Evolutionary conservation across 2,888 invertebrate genomes (phyloP).

Genomic region (Ernsta delagoae): DNA sequence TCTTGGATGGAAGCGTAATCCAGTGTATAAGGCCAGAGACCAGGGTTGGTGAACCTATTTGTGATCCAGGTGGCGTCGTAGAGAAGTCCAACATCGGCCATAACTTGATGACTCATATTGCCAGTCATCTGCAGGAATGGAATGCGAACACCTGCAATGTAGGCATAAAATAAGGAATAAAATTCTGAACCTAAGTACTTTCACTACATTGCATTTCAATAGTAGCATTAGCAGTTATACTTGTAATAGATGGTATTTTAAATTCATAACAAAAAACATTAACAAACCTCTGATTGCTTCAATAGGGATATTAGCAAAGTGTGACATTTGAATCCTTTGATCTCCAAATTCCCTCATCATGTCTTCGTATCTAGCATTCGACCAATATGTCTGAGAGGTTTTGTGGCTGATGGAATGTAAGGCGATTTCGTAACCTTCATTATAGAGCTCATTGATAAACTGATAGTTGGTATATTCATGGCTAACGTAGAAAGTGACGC

Average conservation of each 20-base stretch:
- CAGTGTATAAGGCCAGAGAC: slow-evolving; percentile 88
- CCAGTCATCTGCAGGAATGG: slow-evolving; percentile 85
- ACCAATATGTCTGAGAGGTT: slow-evolving; percentile 84
- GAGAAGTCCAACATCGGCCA: slow-evolving; percentile 71
- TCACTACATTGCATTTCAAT: too few species aligned
- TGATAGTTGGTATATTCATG: slow-evolving; percentile 90
- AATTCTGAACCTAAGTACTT: too few species aligned
- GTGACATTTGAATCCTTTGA: slow-evolving; percentile 77
- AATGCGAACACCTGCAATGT: slow-evolving; percentile 67
- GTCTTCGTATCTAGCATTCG: slow-evolving; percentile 72
- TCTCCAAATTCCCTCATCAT: slow-evolving; percentile 85
- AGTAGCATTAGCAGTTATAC: too few species aligned
- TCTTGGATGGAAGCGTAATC: slow-evolving; percentile 84
- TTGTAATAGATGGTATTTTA: too few species aligned
- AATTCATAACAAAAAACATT: too few species aligned
- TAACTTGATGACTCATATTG: slow-evolving; percentile 83
- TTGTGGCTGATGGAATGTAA: slow-evolving; percentile 88
- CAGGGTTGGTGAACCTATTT: slow-evolving; percentile 59
- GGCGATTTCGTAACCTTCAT: slow-evolving; percentile 86
- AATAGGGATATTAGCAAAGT: slow-evolving; percentile 81
- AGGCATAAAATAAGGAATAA: too few species aligned
- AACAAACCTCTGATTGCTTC: slow-evolving; percentile 62
- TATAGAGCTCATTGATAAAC: slow-evolving; percentile 84
- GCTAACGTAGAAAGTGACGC: slow-evolving; percentile 88
- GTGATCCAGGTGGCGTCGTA: slow-evolving; percentile 88